These are phyloP conservation scores for Acrocyrtus sp. DNA, from an alignment of 2,888 invertebrate species.

Conservation along the genomic window DNA sequence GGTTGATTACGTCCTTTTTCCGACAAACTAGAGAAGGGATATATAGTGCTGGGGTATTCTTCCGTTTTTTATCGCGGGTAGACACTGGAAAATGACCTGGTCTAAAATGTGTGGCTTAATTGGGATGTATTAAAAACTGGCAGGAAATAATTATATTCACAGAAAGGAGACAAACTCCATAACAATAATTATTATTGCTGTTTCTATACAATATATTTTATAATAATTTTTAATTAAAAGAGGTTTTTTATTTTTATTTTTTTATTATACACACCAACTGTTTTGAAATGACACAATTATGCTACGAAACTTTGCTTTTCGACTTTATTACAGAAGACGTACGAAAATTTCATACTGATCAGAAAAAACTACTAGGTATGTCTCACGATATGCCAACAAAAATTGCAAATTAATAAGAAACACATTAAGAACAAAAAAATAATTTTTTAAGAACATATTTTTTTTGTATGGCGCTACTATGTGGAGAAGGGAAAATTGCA, in stretches of 20 bases:
- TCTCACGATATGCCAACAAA: constrained; percentile 47
- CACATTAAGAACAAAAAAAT: constrained; percentile 21
- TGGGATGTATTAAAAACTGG: neutral
- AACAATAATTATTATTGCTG: too few species aligned
- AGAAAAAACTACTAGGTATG: constrained; percentile 52
- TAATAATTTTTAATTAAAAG: neutral
- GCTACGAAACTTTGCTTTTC: constrained; percentile 49
- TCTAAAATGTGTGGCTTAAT: too few species aligned
- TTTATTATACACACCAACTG: constrained; percentile 3
- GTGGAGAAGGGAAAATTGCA: too few species aligned
- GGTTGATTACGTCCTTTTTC: too few species aligned
- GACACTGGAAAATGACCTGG: neutral
- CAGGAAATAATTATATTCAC: too few species aligned
- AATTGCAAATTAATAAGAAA: constrained; percentile 41
- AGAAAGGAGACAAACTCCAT: too few species aligned
- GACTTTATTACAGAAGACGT: constrained; percentile 53
- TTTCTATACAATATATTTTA: constrained; percentile 10
- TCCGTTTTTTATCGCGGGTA: neutral
- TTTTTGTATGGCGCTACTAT: too few species aligned
- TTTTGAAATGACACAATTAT: constrained; percentile 47
- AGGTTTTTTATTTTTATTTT: neutral
- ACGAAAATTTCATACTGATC: constrained; percentile 52
- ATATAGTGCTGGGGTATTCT: too few species aligned
- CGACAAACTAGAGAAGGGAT: too few species aligned
- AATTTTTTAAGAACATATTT: too few species aligned